Evolutionary conservation across 2,888 invertebrate species (phyloP).

Genomic region (Rotaria magnacalcarata): DNA sequence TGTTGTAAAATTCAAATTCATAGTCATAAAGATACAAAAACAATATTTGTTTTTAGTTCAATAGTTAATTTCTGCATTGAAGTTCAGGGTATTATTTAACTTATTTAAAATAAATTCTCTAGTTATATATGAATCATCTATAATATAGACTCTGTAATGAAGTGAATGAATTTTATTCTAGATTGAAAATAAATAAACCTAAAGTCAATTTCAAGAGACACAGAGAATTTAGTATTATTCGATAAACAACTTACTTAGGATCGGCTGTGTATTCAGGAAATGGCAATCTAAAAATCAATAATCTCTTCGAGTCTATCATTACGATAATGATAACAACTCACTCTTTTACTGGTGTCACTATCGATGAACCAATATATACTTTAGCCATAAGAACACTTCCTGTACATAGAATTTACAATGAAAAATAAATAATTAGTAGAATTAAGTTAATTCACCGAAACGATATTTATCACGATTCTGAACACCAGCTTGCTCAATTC

Average conservation of each 20-base stretch:
- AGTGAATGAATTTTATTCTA: too few species aligned
- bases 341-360: not conserved
- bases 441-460: not conserved
- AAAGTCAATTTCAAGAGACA: too few species aligned
- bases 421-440: not conserved
- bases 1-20: too few species aligned
- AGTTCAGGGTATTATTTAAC: too few species aligned
- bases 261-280: not conserved
- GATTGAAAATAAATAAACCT: too few species aligned
- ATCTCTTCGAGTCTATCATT: not conserved
- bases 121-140: too few species aligned
- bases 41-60: too few species aligned
- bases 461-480: slow-evolving; percentile 32
- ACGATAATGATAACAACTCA: not conserved
- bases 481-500: slow-evolving; percentile 38
- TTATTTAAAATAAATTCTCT: too few species aligned
- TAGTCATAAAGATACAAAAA: too few species aligned
- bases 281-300: not conserved
- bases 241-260: not conserved
- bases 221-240: too few species aligned
- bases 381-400: slow-evolving; percentile 23
- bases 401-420: not conserved
- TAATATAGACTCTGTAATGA: too few species aligned
- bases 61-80: too few species aligned
- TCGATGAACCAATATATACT: slow-evolving; percentile 21